Percentiles rank a stretch among this genome's conserved stretches.
phyloP scores from a whole-genome alignment of 2,888 invertebrate genomes.

The Ennomos fuscantarius region DNA sequence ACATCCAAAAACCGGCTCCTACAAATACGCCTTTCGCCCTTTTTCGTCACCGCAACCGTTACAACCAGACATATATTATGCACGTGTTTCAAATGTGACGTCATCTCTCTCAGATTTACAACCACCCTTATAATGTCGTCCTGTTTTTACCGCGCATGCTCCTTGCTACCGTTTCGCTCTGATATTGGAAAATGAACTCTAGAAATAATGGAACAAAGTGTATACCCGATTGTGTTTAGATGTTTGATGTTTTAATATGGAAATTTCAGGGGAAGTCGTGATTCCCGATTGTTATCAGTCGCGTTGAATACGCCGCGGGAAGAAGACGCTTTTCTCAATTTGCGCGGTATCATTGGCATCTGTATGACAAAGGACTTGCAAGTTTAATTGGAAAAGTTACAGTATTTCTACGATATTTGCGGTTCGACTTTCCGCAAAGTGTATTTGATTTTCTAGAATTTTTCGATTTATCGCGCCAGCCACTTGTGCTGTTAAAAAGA shows the following conservation, averaged over 20 bases:
- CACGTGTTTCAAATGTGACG: slow-evolving; percentile 46
- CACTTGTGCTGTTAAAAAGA: background rate
- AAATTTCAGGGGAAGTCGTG: slow-evolving; percentile 40
- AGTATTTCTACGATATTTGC: slow-evolving; percentile 5
- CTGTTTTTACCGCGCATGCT: slow-evolving; percentile 69
- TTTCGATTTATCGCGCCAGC: slow-evolving; percentile 4
- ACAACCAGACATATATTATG: slow-evolving; percentile 18
- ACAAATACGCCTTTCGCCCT: slow-evolving; percentile 10
- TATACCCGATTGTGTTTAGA: slow-evolving; percentile 32
- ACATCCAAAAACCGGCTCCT: background rate
- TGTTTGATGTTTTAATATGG: slow-evolving; percentile 21
- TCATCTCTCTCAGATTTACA: slow-evolving; percentile 47
- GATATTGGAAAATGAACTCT: slow-evolving; percentile 51
- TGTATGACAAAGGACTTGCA: slow-evolving; percentile 26
- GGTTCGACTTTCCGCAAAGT: background rate
- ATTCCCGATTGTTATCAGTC: slow-evolving; percentile 62
- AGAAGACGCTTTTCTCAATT: slow-evolving; percentile 40
- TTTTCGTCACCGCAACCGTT: slow-evolving; percentile 37
- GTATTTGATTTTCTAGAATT: slow-evolving; percentile 4
- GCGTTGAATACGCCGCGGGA: slow-evolving; percentile 42
- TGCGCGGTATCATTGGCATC: slow-evolving; percentile 9
- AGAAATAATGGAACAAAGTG: slow-evolving; percentile 47
- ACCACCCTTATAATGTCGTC: slow-evolving; percentile 34
- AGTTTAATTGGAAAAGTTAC: slow-evolving; percentile 34
- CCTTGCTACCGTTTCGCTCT: slow-evolving; percentile 35